Base-by-base conservation (phyloP, 1,140 invertebrate species). In the Caenorhabditis remanei region DNA sequence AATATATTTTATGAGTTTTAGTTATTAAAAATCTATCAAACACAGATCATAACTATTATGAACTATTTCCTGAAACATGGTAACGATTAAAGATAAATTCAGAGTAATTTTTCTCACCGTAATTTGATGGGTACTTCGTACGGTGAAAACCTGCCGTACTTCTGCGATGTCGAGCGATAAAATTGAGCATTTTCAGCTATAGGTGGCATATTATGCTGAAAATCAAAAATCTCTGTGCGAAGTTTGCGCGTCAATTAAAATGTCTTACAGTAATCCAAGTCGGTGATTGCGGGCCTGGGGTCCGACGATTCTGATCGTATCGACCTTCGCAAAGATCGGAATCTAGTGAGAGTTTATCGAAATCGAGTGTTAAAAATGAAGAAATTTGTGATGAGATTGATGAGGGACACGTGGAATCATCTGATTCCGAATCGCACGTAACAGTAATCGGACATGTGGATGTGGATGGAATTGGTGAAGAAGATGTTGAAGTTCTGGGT, bases 91-190 rank as follows among this genome's bases (percentile, higher is more conserved):
- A 1, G 32, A 32, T 32, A 32, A 32, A 50, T 50, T 50, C 14
- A 50, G 16, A 53, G 5, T 16, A 53, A 53, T 14, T 16, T n/a
- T 58, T 0, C 14, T 46, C 1, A 79, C 71, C 71, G 50, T 46
- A 79, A 79, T 32, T 79, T 53, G 71, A 79, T 53, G 11, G 71
- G 71, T 41, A 79, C 71, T 4, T 79, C 71, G 14, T 79, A 79
- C 4, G 71, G 71, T 32, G 19, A 48, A 24, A 79, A 79, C 24
- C 71, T 46, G 24, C 71, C 71, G 24, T 5, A 5, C 53, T 79
- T 79, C 46, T 24, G n/a, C 50, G 46, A 46, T 24, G 71, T 40
- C 24, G 71, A 24, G 11, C 71, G 71, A 50, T 79, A 79, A 50
- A 13, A 79, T 79, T 79, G 71, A 50, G 40, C n/a, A 50, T 48